These are phyloP conservation scores for Caprella mutica DNA, from an alignment of 2,888 invertebrate genomes.

Conservation along the genomic window DNA sequence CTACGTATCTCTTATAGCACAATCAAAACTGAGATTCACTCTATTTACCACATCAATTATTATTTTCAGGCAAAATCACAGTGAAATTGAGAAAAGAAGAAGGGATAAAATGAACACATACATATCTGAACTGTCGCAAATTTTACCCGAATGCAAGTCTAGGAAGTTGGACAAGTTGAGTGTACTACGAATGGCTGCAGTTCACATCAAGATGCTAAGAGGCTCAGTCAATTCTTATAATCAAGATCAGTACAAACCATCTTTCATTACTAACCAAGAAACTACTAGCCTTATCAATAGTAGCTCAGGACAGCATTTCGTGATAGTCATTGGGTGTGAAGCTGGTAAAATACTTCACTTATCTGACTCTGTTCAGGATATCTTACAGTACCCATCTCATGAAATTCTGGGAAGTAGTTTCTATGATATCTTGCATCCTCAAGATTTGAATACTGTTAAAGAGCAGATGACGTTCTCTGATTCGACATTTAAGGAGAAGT, in stretches of 20 bases:
- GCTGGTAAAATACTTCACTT: slow-evolving; percentile 79
- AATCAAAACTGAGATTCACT: neutral
- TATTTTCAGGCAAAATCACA: slow-evolving; percentile 66
- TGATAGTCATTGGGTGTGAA: slow-evolving; percentile 87
- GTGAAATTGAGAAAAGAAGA: slow-evolving; percentile 87
- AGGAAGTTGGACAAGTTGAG: slow-evolving; percentile 92
- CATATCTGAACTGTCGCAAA: slow-evolving; percentile 73
- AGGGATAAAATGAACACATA: slow-evolving; percentile 95
- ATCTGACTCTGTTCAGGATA: slow-evolving; percentile 71
- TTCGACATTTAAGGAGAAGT: slow-evolving; percentile 70
- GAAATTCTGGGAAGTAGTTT: slow-evolving; percentile 83
- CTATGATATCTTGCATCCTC: slow-evolving; percentile 88
- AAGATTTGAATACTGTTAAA: slow-evolving; percentile 87
- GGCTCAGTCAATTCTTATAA: slow-evolving; percentile 62
- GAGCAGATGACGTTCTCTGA: slow-evolving; percentile 86
- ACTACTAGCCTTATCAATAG: too few relatives aligned
- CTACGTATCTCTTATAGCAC: neutral
- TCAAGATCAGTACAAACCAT: slow-evolving; percentile 62
- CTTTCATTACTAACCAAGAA: slow-evolving; percentile 74
- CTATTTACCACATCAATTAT: neutral
- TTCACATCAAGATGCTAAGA: slow-evolving; percentile 67
- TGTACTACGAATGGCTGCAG: slow-evolving; percentile 78
- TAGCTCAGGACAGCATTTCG: too few relatives aligned
- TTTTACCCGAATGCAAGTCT: slow-evolving; percentile 89
- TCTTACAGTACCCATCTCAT: slow-evolving; percentile 62